Conservation (phyloP, 2,888 invertebrate species). For the Rhingia campestris region DNA sequence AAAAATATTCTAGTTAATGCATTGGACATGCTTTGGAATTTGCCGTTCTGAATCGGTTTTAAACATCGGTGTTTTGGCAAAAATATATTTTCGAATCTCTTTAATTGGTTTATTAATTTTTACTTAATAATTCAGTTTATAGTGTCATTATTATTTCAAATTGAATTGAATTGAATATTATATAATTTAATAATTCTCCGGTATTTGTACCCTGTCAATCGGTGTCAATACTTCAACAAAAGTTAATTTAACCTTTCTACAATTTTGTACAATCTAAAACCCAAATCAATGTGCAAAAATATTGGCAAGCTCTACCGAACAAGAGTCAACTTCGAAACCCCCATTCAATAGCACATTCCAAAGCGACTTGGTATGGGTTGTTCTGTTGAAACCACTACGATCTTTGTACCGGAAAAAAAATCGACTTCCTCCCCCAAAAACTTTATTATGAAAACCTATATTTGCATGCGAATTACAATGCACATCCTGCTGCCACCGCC, state of each 20-base stretch:
- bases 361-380: background rate
- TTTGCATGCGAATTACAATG: constrained; percentile 13
- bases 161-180: too few relatives aligned
- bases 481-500: background rate
- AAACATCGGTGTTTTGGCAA: too few relatives aligned
- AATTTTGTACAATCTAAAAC: background rate
- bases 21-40: too few relatives aligned
- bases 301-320: background rate
- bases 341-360: background rate
- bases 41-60: too few relatives aligned
- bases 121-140: too few relatives aligned
- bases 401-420: background rate
- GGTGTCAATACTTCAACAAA: too few relatives aligned
- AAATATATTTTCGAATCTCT: too few relatives aligned
- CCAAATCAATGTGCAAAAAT: constrained; percentile 3
- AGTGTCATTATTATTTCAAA: too few relatives aligned
- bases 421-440: background rate
- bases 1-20: too few relatives aligned
- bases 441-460: background rate
- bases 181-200: too few relatives aligned
- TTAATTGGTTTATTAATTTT: too few relatives aligned
- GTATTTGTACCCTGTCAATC: background rate
- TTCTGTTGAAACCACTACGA: background rate
- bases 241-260: background rate
- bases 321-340: background rate